Evolutionary conservation across 2,797 vertebrate species (phyloP).

Genomic region (Protonibea diacanthus): DNA sequence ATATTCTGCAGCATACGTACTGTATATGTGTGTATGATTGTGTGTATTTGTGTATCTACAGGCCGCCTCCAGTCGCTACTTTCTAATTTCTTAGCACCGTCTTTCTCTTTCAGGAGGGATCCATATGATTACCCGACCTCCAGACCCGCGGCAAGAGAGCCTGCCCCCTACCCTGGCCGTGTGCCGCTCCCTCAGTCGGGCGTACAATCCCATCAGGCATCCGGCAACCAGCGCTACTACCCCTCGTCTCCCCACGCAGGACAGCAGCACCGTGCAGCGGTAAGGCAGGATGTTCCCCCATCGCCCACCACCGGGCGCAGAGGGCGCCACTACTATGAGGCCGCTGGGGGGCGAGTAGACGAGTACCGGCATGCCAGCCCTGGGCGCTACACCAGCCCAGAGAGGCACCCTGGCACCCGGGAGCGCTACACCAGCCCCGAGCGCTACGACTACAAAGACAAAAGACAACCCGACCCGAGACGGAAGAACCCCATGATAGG

Average conservation of each 20-base stretch:
- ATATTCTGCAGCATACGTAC: not conserved
- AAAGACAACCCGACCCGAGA: constrained; percentile 84
- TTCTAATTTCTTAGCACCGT: not conserved
- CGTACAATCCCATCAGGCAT: constrained; percentile 59
- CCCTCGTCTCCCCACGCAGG: constrained; percentile 46
- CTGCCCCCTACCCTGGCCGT: constrained; percentile 70
- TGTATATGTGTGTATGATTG: not conserved
- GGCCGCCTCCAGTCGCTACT: not conserved
- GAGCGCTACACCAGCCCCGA: constrained; percentile 80
- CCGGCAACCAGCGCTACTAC: constrained; percentile 74
- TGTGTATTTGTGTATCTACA: not conserved
- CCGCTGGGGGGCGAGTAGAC: constrained; percentile 43
- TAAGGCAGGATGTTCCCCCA: constrained; percentile 89
- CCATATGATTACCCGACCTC: constrained; percentile 87
- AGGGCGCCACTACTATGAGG: constrained; percentile 75
- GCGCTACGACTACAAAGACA: constrained; percentile 82
- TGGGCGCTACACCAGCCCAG: constrained; percentile 75
- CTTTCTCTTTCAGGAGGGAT: constrained; percentile 84
- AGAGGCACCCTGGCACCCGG: constrained; percentile 64
- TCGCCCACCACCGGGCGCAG: constrained; percentile 70
- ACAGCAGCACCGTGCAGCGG: constrained; percentile 81
- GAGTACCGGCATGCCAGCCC: constrained; percentile 80
- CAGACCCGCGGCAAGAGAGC: constrained; percentile 82
- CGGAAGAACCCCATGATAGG: constrained; percentile 92
- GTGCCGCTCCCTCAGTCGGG: constrained; percentile 7